A percentile compares a stretch with the other conserved stretches of the same genome.
phyloP scores from a whole-genome alignment of 1,140 invertebrate genomes.

The Sitophilus oryzae region DNA sequence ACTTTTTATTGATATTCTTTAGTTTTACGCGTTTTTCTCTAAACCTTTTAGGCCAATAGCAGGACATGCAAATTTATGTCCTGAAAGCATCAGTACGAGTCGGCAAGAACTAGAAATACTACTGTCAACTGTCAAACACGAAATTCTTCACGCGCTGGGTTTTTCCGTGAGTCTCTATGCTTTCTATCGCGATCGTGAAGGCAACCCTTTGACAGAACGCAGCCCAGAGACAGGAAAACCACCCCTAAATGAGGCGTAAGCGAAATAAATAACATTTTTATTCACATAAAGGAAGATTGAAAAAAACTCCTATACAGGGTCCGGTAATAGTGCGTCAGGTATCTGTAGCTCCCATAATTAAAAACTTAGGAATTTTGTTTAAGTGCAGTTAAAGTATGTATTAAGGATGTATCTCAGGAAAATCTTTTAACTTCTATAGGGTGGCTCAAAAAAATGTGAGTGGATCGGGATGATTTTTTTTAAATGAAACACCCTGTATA shows the following conservation, averaged over 20 bases:
- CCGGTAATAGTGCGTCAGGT: too few relatives aligned
- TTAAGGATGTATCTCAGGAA: too few relatives aligned
- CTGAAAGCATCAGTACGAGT: conserved; percentile 89
- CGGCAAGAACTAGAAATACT: conserved; percentile 88
- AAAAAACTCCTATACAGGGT: too few relatives aligned
- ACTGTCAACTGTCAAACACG: conserved; percentile 96
- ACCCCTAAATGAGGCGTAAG: conserved; percentile 78
- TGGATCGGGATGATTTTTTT: too few relatives aligned
- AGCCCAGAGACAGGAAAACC: conserved; percentile 81
- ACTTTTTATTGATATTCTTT: too few relatives aligned
- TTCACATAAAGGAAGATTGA: neutral
- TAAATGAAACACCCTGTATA: too few relatives aligned
- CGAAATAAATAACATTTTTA: conserved; percentile 2
- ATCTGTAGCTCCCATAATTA: too few relatives aligned
- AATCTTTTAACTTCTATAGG: too few relatives aligned
- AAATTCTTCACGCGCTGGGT: conserved; percentile 95
- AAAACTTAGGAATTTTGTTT: too few relatives aligned
- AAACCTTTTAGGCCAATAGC: conserved; percentile 80
- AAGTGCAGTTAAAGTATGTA: too few relatives aligned
- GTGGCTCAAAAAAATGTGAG: too few relatives aligned
- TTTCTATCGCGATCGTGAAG: conserved; percentile 81
- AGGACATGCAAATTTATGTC: conserved; percentile 97
- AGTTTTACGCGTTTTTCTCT: neutral
- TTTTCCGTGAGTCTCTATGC: conserved; percentile 94
- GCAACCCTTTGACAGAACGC: conserved; percentile 76